Base-by-base conservation (phyloP, 2,113 vertebrate genomes). In the Capreolus pygargus region DNA sequence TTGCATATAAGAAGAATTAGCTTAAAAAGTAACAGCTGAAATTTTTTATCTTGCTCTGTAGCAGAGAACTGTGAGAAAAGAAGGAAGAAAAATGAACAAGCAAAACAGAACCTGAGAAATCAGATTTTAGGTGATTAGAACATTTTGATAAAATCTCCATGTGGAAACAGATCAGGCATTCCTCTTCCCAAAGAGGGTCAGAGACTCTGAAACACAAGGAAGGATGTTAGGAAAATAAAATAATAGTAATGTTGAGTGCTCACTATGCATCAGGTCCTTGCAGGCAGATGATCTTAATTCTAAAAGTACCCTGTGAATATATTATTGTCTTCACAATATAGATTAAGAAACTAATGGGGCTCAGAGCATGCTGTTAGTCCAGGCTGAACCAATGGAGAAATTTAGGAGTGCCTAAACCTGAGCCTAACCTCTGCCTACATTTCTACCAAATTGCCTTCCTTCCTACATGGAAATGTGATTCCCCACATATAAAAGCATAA, bases 121-220 rank as follows among this genome's bases (percentile, higher is more conserved):
- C 28, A 94, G 10, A 89, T 83, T 94, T 97, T 97, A 89, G 39
- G n/a, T 88, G 11, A 60, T 50, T 89, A 45, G 13, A 95, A 91
- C 2, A 85, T 89, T 74, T 96, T 43, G 82, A 81, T 60, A 61
- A 39, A 55, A 52, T 76, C 19, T 67, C 33, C 92, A 19, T 52
- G 4, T 64, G 83, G 7, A 16, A 43, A 4, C 27, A 13, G 16
- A 43, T 61, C 39, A 85, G 4, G 6, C 30, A 81, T 84, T 86
- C 57, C 27, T 83, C 21, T 79, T 94, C 8, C 25, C 70, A 85
- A 55, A 86, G 45, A 33, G 3, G 0, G 7, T 52, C 27, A 84
- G 39, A 87, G 70, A 76, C 23, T 30, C 3, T 82, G 5, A 93
- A 81, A 58, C 25, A 70, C 16, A 70, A 28, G 54, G 17, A 60